Base-by-base conservation (phyloP, 2,888 invertebrate genomes). In the Gari tellinella region DNA sequence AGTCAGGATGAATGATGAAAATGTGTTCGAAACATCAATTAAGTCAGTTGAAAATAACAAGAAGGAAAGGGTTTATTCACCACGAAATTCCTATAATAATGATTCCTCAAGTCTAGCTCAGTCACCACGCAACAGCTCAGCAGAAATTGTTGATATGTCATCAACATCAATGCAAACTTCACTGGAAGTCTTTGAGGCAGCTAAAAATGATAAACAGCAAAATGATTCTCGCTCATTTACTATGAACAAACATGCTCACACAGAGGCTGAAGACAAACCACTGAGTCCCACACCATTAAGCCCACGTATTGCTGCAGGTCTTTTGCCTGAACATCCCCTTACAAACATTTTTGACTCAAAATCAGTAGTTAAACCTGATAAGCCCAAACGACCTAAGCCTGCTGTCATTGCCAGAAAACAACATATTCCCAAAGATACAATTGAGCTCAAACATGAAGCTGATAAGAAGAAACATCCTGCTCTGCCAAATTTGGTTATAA, bases 281-380 rank as follows among this genome's bases (percentile, higher is more conserved):
- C 31, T 7, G 31, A 31, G 31, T 10, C 31, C 31, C 4, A 31
- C 31, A 31, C 58, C 25, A 23, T 26, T 60, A 38, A 60, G 21
- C 31, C 46, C 10, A 15, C 21, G 5, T 38, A 19, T 31, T 31
- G 31, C 31, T 31, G 31, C 31, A 31, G 10, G 31, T 40, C 37
- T 51, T n/a, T 57, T 41, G 14, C 77, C 70, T 21, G 49, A 57
- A 17, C 62, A 68, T 40, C 56, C 63, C 5, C 25, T 78, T 41
- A 64, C 63, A 12, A 63, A 74, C 23, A 51, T 79, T 7, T 79
- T 79, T 68, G 74, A 79, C 64, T 79, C 79, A 15, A 68, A 56
- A 31, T 31, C 31, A 7, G 70, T 64, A n/a, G 23, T 76, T 17
- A 68, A 66, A 49, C 19, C 37, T 43, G 63, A 63, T 3, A 58